These are phyloP conservation scores for Emesis russula DNA, from an alignment of 2,888 invertebrate genomes.

Conservation along the genomic window DNA sequence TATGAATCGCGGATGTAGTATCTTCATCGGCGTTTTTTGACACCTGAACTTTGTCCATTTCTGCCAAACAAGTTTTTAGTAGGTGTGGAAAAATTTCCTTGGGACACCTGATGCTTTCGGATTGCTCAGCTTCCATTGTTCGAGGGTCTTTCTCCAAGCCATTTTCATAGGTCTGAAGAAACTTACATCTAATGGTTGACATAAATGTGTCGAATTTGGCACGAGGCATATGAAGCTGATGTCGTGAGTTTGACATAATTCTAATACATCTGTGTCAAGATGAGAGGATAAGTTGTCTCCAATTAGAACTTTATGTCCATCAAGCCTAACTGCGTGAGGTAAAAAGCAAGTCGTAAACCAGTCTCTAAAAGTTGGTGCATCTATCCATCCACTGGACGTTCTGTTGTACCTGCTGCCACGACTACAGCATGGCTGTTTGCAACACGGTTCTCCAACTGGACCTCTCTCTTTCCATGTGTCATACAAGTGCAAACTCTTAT, in stretches of 20 bases:
- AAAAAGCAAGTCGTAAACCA: constrained; percentile 29
- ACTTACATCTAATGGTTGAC: not conserved
- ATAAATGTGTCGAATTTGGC: not conserved
- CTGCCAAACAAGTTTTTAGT: not conserved
- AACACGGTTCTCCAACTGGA: constrained; percentile 23
- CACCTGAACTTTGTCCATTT: not conserved
- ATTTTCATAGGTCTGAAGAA: constrained; percentile 8
- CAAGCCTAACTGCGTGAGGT: constrained; percentile 6
- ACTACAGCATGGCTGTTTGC: constrained; percentile 20
- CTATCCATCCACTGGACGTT: constrained; percentile 28
- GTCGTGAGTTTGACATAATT: not conserved
- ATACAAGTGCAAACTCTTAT: constrained; percentile 71
- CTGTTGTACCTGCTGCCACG: constrained; percentile 19
- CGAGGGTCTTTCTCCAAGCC: constrained; percentile 9
- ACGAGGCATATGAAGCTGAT: constrained; percentile 10
- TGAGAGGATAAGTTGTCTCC: constrained; percentile 37
- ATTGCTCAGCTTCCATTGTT: constrained; percentile 1
- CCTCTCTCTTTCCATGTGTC: constrained; percentile 72
- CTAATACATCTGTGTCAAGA: constrained; percentile 1
- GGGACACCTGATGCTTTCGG: not conserved
- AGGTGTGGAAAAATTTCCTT: not conserved
- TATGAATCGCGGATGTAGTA: not conserved
- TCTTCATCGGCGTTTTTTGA: not conserved
- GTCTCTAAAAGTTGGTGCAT: constrained; percentile 9
- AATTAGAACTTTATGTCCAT: constrained; percentile 27